Conservation (phyloP, 2,888 invertebrate species). For the Drosophila acutilabella region DNA sequence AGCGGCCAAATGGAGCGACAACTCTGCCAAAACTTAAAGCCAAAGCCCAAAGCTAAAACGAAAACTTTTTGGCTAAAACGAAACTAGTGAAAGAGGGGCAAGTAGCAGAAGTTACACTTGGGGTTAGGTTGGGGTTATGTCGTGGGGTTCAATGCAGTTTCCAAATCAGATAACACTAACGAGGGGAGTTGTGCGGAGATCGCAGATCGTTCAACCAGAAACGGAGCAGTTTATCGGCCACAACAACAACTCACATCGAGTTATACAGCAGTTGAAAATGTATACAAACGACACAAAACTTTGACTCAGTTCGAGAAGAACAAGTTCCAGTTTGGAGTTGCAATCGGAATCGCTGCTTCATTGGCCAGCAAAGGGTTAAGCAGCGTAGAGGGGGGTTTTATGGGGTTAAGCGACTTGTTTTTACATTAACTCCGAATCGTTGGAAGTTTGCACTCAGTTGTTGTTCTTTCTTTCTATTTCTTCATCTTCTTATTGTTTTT, state of each 20-base stretch:
- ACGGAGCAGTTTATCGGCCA: constrained; percentile 65
- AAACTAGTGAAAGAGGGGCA: constrained; percentile 39
- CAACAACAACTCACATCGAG: constrained; percentile 35
- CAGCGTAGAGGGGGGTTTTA: background rate
- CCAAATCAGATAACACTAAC: constrained; percentile 70
- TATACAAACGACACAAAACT: constrained; percentile 63
- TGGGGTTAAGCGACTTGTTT: constrained; percentile 44
- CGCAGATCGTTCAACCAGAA: constrained; percentile 33
- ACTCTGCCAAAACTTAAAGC: constrained; percentile 53
- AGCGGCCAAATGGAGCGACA: constrained; percentile 67
- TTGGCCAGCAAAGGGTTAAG: background rate
- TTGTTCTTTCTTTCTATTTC: constrained; percentile 19
- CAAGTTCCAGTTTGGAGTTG: constrained; percentile 10
- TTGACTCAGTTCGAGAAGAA: constrained; percentile 26
- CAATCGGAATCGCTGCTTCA: constrained; percentile 6
- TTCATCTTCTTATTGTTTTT: constrained; percentile 12
- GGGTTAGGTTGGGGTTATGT: constrained; percentile 49
- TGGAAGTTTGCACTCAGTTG: constrained; percentile 54
- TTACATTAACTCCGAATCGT: constrained; percentile 75
- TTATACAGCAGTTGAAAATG: constrained; percentile 41
- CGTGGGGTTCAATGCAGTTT: constrained; percentile 65
- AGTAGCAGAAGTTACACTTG: constrained; percentile 21
- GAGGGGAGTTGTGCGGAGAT: background rate
- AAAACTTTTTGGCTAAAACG: constrained; percentile 58
- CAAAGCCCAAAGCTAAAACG: constrained; percentile 40